phyloP scores from a whole-genome alignment of 2,113 vertebrate genomes.

The Salminus brasiliensis region DNA sequence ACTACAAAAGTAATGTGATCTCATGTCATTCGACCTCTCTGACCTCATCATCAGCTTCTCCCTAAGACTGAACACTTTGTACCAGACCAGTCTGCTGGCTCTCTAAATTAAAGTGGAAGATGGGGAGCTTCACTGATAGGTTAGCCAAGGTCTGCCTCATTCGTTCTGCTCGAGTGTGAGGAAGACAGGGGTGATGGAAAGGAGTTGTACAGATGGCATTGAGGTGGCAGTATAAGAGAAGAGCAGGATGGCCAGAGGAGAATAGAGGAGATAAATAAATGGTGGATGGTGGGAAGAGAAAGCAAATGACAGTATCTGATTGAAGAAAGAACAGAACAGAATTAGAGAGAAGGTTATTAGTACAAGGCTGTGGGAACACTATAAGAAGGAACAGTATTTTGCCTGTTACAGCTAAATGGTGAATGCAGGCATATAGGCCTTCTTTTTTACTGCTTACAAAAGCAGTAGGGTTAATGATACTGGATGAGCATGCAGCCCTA shows the following conservation, averaged over 20 bases:
- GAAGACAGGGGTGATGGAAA: not conserved
- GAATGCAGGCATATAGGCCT: no score
- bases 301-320: not conserved
- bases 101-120: not conserved
- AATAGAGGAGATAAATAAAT: not conserved
- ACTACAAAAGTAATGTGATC: not conserved
- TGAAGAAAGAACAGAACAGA: not conserved
- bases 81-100: not conserved
- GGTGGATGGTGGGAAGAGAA: not conserved
- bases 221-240: not conserved
- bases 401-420: not conserved
- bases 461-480: not conserved
- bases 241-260: not conserved
- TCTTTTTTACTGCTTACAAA: not conserved
- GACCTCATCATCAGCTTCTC: constrained; percentile 12
- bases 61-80: constrained; percentile 2
- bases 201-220: not conserved
- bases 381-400: not conserved
- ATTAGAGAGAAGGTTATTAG: not conserved
- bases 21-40: constrained; percentile 4
- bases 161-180: not conserved
- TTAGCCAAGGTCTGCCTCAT: not conserved
- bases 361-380: not conserved
- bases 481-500: not conserved
- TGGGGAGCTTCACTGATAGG: not conserved